A percentile compares a stretch with the other conserved stretches of the same genome.
phyloP scores from a whole-genome alignment of 2,113 vertebrate species.

The Oreotragus oreotragus region DNA sequence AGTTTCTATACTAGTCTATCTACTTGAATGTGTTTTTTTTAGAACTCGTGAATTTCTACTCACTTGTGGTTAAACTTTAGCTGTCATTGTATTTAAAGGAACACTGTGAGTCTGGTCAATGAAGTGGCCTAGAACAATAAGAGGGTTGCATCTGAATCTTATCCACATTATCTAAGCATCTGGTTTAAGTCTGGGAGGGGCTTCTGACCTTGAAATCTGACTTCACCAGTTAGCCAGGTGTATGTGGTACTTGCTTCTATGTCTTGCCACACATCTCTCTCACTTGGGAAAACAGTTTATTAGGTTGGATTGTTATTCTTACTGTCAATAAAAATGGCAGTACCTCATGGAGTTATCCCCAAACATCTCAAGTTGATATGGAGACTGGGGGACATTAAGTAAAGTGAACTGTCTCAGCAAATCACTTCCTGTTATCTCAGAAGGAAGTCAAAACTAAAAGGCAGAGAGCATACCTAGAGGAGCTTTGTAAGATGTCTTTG shows the following conservation, averaged over 20 bases:
- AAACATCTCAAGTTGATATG: background rate
- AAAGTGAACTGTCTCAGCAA: background rate
- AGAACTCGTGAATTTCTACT: background rate
- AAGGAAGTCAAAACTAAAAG: background rate
- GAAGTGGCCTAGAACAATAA: background rate
- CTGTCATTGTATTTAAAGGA: background rate
- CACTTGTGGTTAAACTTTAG: background rate
- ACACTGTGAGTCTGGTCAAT: background rate
- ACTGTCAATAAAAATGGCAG: background rate
- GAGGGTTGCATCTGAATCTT: background rate
- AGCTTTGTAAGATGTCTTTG: background rate
- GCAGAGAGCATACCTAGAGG: background rate
- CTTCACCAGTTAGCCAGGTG: background rate
- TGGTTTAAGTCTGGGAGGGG: background rate
- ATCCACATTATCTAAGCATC: background rate
- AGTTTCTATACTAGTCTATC: background rate
- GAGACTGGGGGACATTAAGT: background rate
- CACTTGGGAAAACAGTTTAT: background rate
- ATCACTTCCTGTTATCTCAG: background rate
- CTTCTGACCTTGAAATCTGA: background rate
- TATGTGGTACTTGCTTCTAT: background rate
- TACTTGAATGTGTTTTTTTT: background rate
- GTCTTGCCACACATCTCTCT: background rate
- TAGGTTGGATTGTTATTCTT: background rate
- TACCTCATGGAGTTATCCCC: background rate